Conservation (phyloP, 2,888 invertebrate species). For the Stomorhina lunata region DNA sequence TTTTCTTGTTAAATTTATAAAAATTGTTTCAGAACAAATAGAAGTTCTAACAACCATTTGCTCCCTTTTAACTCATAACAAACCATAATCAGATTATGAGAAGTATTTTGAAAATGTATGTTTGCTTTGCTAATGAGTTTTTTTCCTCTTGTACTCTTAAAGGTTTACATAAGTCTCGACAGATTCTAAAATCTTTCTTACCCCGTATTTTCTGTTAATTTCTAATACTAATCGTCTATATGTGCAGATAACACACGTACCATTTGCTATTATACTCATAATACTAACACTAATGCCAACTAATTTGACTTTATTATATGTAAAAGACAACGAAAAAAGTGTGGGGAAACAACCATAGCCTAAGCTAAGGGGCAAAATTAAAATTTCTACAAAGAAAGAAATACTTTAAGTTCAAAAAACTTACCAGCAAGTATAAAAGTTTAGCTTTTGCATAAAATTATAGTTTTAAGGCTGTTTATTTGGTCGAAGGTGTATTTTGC, state of each 20-base stretch:
- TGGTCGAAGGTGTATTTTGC: not conserved
- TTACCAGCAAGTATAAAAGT: no score
- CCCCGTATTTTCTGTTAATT: conserved; percentile 40
- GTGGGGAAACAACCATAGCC: conserved; percentile 1
- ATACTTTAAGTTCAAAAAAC: not conserved
- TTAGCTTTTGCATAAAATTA: no score
- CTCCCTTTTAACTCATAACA: no score
- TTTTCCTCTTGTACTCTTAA: conserved; percentile 22
- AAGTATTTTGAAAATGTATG: not conserved
- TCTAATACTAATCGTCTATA: conserved; percentile 28
- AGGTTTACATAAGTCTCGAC: conserved; percentile 17
- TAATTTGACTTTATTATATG: conserved; percentile 57
- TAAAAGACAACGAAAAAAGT: no score
- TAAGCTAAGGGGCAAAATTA: not conserved
- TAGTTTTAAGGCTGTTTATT: not conserved
- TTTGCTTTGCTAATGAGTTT: conserved; percentile 60
- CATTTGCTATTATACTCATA: conserved; percentile 52
- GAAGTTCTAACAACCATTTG: no score
- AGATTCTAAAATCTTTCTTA: not conserved
- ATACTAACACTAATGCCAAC: conserved; percentile 57
- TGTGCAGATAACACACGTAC: conserved; percentile 59
- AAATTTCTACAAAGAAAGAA: not conserved
- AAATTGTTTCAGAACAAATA: no score
- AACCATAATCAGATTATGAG: conserved; percentile 12
- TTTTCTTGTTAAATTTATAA: no score